These are phyloP conservation scores for Nipponia nippon DNA, from an alignment of 2,113 vertebrate genomes.

Conservation along the genomic window DNA sequence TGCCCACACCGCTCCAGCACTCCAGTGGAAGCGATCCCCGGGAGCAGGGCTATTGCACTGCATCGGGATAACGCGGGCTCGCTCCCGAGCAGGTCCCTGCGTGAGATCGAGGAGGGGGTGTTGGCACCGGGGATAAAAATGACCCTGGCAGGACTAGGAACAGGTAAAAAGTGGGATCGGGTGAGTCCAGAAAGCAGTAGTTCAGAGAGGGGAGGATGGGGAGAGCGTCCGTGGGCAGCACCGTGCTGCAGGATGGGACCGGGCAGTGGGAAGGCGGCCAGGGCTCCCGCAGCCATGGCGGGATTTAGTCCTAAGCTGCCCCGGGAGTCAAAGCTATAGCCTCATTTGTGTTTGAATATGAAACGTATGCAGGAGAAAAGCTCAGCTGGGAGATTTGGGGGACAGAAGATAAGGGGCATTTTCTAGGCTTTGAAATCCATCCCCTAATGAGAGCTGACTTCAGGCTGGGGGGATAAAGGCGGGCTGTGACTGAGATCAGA, in stretches of 20 bases:
- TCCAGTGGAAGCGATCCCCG: background rate
- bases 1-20: background rate
- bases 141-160: background rate
- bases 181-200: background rate
- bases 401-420: background rate
- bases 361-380: background rate
- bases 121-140: background rate
- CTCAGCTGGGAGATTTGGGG: background rate
- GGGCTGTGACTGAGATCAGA: background rate
- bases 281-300: rapidly evolving
- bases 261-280: background rate
- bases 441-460: background rate
- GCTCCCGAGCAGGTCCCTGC: background rate
- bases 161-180: background rate
- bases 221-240: background rate
- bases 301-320: background rate
- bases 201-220: background rate
- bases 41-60: background rate
- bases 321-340: background rate
- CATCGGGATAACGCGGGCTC: rapidly evolving
- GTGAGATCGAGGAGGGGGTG: rapidly evolving
- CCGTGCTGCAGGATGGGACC: background rate
- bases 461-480: background rate
- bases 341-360: background rate
- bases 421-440: background rate